Percentiles rank a stretch among this genome's conserved stretches.
Conservation (phyloP, 2,888 invertebrate species). For the Phymatocera aterrima region DNA sequence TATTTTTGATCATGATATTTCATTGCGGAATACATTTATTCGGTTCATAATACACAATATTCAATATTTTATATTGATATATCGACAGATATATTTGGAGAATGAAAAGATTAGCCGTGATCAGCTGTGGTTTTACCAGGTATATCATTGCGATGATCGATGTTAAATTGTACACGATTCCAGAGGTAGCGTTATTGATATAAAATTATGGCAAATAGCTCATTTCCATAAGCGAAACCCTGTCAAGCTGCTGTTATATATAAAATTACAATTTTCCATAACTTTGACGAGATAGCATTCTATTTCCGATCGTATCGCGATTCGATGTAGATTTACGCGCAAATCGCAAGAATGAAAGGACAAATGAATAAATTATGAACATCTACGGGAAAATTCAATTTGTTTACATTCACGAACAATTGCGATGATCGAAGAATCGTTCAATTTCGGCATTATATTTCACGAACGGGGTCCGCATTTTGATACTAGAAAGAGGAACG, state of each 20-base stretch:
- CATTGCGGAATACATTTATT: no score
- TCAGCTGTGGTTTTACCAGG: not conserved
- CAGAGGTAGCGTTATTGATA: conserved; percentile 7
- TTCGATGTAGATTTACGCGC: not conserved
- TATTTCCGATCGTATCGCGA: conserved; percentile 3
- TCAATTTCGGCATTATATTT: no score
- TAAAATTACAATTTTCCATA: conserved; percentile 20
- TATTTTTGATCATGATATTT: no score
- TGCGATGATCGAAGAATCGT: not conserved
- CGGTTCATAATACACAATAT: no score
- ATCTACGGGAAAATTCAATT: not conserved
- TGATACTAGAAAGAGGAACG: no score
- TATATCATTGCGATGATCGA: not conserved
- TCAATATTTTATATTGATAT: no score
- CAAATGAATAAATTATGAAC: not conserved
- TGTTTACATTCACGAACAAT: not conserved
- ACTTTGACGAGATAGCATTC: conserved; percentile 9
- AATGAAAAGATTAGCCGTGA: not conserved
- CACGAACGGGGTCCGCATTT: no score
- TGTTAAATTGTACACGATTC: conserved; percentile 14
- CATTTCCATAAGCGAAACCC: conserved; percentile 25
- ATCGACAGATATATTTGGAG: no score
- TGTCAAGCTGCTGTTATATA: conserved; percentile 27
- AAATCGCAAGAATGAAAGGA: not conserved
- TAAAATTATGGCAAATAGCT: conserved; percentile 16